phyloP scores from a whole-genome alignment of 2,113 vertebrate genomes.

The Phalacrocorax brasilianus region DNA sequence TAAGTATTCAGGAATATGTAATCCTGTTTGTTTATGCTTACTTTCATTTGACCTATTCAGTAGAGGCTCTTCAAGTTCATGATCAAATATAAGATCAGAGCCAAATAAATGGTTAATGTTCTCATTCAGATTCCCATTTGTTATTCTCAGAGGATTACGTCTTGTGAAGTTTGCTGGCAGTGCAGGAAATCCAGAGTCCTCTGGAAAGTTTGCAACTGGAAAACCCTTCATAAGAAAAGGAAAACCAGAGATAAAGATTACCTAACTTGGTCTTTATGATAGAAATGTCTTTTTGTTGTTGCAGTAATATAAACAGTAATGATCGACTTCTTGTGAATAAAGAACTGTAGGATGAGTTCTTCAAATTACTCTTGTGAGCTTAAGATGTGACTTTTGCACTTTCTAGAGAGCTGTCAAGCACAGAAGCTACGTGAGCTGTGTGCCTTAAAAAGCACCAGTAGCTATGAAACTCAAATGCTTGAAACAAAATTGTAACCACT shows the following conservation, averaged over 20 bases:
- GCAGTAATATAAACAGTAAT: neutral
- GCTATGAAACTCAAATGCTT: neutral
- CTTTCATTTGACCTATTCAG: conserved; percentile 51
- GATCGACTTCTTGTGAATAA: neutral
- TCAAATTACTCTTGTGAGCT: neutral
- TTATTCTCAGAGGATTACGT: conserved; percentile 61
- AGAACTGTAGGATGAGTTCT: neutral
- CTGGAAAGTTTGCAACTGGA: conserved; percentile 40
- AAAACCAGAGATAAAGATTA: neutral
- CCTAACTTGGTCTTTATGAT: neutral
- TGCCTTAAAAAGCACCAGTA: neutral
- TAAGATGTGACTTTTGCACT: neutral
- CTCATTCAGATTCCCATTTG: conserved; percentile 60
- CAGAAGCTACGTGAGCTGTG: neutral
- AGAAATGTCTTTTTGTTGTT: neutral
- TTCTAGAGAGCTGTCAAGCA: neutral
- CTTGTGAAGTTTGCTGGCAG: conserved; percentile 59
- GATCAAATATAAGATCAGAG: conserved; percentile 53
- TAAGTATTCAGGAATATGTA: neutral
- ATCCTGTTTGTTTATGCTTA: conserved; percentile 46
- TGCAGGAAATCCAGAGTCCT: conserved; percentile 66
- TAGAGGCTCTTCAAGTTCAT: conserved; percentile 66
- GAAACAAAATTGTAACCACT: neutral
- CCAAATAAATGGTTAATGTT: conserved; percentile 61
- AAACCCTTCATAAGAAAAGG: conserved; percentile 22